Evolutionary conservation across 2,797 vertebrate species (phyloP).

Genomic region (Chelonia mydas): DNA sequence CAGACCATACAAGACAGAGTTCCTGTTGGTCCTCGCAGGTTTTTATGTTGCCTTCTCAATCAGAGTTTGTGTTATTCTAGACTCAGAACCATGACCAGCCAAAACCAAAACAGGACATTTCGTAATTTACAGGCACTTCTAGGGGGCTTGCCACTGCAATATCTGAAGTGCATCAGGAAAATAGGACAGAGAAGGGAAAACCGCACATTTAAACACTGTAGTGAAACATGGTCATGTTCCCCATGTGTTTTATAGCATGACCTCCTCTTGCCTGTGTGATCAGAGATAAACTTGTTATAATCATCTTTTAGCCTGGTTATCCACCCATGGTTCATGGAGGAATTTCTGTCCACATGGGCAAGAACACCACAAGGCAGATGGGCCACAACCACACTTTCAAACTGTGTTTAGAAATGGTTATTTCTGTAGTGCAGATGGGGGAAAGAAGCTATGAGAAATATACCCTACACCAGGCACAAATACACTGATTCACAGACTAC

Average conservation of each 20-base stretch:
- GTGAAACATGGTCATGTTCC: not conserved
- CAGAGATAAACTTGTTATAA: not conserved
- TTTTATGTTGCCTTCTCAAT: not conserved
- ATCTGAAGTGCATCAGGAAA: not conserved
- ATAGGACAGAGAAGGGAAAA: not conserved
- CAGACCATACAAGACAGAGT: not conserved
- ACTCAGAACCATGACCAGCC: not conserved
- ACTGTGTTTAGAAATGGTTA: not conserved
- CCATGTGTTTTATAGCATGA: not conserved
- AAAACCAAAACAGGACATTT: not conserved
- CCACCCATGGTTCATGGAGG: not conserved
- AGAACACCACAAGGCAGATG: not conserved
- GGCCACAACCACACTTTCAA: not conserved
- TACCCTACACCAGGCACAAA: not conserved
- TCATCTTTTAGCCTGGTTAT: not conserved
- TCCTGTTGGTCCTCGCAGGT: not conserved
- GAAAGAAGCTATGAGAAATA: not conserved
- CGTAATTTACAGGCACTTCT: not conserved
- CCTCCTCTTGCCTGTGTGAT: not conserved
- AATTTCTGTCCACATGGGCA: not conserved
- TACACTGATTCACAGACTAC: not conserved
- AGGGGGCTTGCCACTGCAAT: not conserved
- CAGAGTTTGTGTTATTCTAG: not conserved
- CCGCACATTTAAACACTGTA: not conserved
- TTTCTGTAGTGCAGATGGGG: not conserved